Conservation (phyloP, 2,797 vertebrate species). For the Discoglossus pictus region DNA sequence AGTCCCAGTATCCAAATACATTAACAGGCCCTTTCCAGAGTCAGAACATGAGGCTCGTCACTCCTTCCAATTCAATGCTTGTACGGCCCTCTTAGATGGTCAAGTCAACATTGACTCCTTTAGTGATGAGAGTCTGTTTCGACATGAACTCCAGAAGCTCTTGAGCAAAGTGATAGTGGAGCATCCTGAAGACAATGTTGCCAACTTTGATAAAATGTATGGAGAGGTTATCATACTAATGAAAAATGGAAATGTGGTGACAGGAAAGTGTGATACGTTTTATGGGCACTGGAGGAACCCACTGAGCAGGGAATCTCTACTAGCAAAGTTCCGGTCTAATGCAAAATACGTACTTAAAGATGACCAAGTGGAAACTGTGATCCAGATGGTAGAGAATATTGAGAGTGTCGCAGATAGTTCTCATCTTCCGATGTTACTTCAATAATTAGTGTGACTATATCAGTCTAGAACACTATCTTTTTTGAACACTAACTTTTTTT, state of each 20-base stretch:
- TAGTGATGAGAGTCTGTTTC: slow-evolving; percentile 61
- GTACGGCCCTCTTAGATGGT: slow-evolving; percentile 79
- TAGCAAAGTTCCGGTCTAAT: slow-evolving; percentile 80
- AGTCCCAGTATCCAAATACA: slow-evolving; percentile 85
- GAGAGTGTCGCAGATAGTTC: slow-evolving; percentile 71
- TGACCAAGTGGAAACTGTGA: slow-evolving; percentile 71
- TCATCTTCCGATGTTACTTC: slow-evolving; percentile 70
- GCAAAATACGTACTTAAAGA: slow-evolving; percentile 71
- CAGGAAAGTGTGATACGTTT: slow-evolving; percentile 82
- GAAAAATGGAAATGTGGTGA: slow-evolving; percentile 72
- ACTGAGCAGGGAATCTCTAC: slow-evolving; percentile 78
- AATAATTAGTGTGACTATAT: too few relatives aligned
- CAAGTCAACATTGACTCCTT: slow-evolving; percentile 79
- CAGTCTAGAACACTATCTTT: too few relatives aligned
- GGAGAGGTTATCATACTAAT: slow-evolving; percentile 79
- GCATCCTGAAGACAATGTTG: slow-evolving; percentile 80
- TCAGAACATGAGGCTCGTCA: slow-evolving; percentile 86
- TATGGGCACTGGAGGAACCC: slow-evolving; percentile 91
- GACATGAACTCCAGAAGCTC: slow-evolving; percentile 73
- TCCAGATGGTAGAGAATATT: slow-evolving; percentile 74
- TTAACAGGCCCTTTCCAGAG: slow-evolving; percentile 82
- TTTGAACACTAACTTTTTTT: too few relatives aligned
- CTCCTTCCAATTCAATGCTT: slow-evolving; percentile 89
- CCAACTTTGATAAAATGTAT: slow-evolving; percentile 89
- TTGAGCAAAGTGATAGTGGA: slow-evolving; percentile 78